Evolutionary conservation across 2,888 invertebrate genomes (phyloP).

Genomic region (Acholoe squamosa): DNA sequence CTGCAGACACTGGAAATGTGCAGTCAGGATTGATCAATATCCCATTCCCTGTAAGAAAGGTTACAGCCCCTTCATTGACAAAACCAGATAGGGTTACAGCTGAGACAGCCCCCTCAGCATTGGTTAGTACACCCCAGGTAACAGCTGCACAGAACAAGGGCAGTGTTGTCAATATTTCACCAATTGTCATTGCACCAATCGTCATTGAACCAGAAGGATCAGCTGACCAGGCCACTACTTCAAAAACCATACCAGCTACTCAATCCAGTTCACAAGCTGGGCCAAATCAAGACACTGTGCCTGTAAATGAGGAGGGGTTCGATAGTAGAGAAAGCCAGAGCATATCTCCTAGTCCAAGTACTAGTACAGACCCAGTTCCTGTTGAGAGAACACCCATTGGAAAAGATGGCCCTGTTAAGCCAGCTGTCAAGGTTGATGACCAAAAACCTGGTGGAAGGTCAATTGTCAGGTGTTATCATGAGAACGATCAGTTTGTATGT

Average conservation of each 20-base stretch:
- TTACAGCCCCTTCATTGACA: not conserved
- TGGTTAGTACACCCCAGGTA: not conserved
- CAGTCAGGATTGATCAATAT: too few relatives aligned
- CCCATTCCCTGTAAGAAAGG: too few relatives aligned
- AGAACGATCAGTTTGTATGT: not conserved
- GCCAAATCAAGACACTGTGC: not conserved
- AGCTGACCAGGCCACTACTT: not conserved
- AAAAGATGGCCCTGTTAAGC: not conserved
- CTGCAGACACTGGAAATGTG: too few relatives aligned
- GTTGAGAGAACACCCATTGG: not conserved
- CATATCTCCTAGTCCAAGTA: not conserved
- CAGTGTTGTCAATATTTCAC: not conserved
- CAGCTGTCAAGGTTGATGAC: not conserved
- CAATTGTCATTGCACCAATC: not conserved
- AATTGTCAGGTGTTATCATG: slow-evolving; percentile 28
- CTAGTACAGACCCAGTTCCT: not conserved
- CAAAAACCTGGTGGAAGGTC: not conserved
- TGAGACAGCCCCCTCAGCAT: not conserved
- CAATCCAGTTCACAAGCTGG: not conserved
- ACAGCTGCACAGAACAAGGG: not conserved
- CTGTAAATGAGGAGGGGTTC: not conserved
- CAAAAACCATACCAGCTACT: not conserved
- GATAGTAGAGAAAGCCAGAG: not conserved
- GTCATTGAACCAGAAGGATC: not conserved
- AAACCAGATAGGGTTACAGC: not conserved